A percentile compares a stretch with the other conserved stretches of the same genome.
Evolutionary conservation across 2,113 vertebrate genomes (phyloP).

Genomic region (Urocynchramus pylzowi): DNA sequence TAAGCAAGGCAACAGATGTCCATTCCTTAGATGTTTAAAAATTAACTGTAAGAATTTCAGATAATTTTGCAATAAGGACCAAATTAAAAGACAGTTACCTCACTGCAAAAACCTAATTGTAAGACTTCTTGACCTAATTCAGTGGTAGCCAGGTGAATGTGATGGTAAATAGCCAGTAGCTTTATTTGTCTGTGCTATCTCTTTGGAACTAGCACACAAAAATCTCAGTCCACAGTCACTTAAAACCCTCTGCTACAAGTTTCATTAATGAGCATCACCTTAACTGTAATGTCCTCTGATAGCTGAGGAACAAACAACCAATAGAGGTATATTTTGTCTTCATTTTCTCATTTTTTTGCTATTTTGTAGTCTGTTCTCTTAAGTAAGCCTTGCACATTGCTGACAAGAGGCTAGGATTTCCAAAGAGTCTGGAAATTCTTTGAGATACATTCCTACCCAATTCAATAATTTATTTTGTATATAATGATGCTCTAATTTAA

Average conservation of each 20-base stretch:
- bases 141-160: constrained; percentile 23
- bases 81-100: constrained; percentile 11
- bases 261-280: background rate
- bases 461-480: constrained; percentile 40
- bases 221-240: constrained; percentile 7
- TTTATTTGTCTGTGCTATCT: constrained; percentile 10
- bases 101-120: background rate
- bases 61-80: background rate
- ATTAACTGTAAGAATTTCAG: background rate
- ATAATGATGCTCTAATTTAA: constrained; percentile 28
- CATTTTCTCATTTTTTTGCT: background rate
- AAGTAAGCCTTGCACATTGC: background rate
- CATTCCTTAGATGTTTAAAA: background rate
- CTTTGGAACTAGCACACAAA: constrained; percentile 23
- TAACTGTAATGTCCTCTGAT: constrained; percentile 37
- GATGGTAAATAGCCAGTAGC: constrained; percentile 26
- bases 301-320: background rate
- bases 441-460: constrained; percentile 12
- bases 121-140: background rate
- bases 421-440: background rate
- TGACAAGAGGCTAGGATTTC: constrained; percentile 16
- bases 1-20: background rate
- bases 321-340: background rate
- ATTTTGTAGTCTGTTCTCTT: background rate
- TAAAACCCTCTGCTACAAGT: constrained; percentile 19